Evolutionary conservation across 2,888 invertebrate genomes (phyloP), one percentile per base, ranked within the genome.

Genomic region (Scotopteryx bipunctaria): DNA sequence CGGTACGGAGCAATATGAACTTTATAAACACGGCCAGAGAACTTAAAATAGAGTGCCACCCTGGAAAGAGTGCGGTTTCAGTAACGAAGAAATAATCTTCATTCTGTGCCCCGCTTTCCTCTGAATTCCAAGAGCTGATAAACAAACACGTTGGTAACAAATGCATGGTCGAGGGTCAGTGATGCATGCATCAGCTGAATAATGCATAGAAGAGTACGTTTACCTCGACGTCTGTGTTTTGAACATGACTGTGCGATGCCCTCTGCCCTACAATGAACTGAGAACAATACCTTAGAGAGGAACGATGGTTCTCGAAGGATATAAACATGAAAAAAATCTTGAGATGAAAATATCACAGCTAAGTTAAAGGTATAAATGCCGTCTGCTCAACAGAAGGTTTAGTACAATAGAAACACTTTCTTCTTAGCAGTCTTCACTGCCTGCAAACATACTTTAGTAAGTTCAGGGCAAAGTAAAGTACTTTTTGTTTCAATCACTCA

Each of bases 201-300:
- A 76, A 86, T 79, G 69, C 73, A 85, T 73, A 32, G 59, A 56
- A 8, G 62, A 78, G 86, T 76, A 66, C 86, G 59, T 84, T 84
- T 81, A 84, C 86, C 86, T 71, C 73, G 58, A 54, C 73, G 85
- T 81, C 85, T 84, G 84, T 76, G 78, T 82, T 71, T 75, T 71
- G 36, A 44, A 44, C 45, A 67, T 17, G 78, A 2, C 38, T 15
- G 51, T 29, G 45, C 45, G 40, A 51, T 51, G 51, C 44, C 40
- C 51, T 41, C 73, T 81, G 73, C 71, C 74, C 80, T 72, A 71
- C 61, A 33, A 27, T 46, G 42, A 54, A 51, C 53, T 46, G 42
- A 16, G 27, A 29, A 38, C 38, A 47, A 47, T 46, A 37, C 35
- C 31, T 36, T 5, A 11, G 11, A 2, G 19, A 9, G 27, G 5